These are phyloP conservation scores for Schizotus pectinicornis DNA, from an alignment of 2,888 invertebrate genomes.

Conservation along the genomic window DNA sequence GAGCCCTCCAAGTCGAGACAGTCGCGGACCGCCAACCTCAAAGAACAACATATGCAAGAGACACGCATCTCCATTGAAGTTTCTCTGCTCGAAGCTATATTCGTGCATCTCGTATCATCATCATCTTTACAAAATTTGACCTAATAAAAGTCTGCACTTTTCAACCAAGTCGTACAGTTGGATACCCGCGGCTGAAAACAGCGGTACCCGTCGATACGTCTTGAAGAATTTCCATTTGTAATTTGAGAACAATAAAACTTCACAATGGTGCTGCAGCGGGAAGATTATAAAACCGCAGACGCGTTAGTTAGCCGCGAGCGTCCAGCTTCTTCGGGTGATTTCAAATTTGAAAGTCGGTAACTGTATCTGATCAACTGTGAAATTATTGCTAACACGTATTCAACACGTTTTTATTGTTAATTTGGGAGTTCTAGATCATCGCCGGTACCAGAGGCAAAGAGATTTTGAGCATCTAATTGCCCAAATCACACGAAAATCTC, in stretches of 20 bases:
- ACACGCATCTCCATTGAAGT: constrained; percentile 7
- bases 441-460: not conserved
- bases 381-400: constrained; percentile 47
- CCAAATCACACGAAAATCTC: too few species aligned
- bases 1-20: too few species aligned
- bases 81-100: constrained; percentile 27
- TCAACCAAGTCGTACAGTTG: constrained; percentile 2
- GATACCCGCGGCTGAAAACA: constrained; percentile 2
- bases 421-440: constrained; percentile 4
- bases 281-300: constrained; percentile 38
- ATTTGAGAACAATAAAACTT: constrained; percentile 29
- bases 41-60: constrained; percentile 13
- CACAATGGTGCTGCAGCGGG: constrained; percentile 19
- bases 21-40: not conserved
- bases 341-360: constrained; percentile 47
- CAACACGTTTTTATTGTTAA: constrained; percentile 24
- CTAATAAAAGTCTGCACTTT: constrained; percentile 23
- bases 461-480: too few species aligned
- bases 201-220: not conserved
- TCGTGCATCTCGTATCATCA: constrained; percentile 30
- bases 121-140: constrained; percentile 37
- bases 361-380: constrained; percentile 48
- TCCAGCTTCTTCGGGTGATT: constrained; percentile 38
- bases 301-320: constrained; percentile 28
- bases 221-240: constrained; percentile 29